These are phyloP conservation scores for Thalassaphorura encarpata DNA, from an alignment of 1,140 invertebrate species.

Conservation along the genomic window DNA sequence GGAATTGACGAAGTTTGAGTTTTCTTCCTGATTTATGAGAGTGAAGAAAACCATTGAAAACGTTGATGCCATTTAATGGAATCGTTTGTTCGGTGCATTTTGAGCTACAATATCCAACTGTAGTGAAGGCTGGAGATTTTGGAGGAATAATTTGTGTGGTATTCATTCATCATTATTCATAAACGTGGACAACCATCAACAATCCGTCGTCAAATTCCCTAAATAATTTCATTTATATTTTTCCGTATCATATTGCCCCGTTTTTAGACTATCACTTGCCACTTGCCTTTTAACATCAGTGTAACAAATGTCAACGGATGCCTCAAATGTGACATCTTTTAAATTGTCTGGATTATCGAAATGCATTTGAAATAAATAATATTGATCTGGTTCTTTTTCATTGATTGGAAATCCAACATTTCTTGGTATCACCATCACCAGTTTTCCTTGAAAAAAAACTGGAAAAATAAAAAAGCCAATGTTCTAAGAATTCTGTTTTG, in stretches of 20 bases:
- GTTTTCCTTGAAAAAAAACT: too few species aligned
- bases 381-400: too few species aligned
- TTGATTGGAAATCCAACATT: too few species aligned
- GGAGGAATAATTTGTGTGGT: conserved; percentile 16
- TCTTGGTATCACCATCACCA: too few species aligned
- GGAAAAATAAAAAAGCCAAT: too few species aligned
- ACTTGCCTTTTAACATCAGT: conserved; percentile 11
- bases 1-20: conserved; percentile 49
- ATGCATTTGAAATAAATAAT: conserved; percentile 21
- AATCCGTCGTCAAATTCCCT: too few species aligned
- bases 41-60: conserved; percentile 21
- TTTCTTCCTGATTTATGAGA: conserved; percentile 13
- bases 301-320: conserved; percentile 5
- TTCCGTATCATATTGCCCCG: conserved; percentile 1
- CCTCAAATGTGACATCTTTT: background rate
- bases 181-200: too few species aligned
- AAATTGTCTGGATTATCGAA: conserved; percentile 15
- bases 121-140: background rate
- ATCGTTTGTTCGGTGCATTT: conserved; percentile 11
- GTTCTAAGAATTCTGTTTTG: too few species aligned
- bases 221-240: too few species aligned
- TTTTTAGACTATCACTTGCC: background rate
- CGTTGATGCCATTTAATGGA: conserved; percentile 10
- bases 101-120: conserved; percentile 13
- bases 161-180: too few species aligned